Conservation (phyloP, 2,888 invertebrate species). For the Parnassius apollo region DNA sequence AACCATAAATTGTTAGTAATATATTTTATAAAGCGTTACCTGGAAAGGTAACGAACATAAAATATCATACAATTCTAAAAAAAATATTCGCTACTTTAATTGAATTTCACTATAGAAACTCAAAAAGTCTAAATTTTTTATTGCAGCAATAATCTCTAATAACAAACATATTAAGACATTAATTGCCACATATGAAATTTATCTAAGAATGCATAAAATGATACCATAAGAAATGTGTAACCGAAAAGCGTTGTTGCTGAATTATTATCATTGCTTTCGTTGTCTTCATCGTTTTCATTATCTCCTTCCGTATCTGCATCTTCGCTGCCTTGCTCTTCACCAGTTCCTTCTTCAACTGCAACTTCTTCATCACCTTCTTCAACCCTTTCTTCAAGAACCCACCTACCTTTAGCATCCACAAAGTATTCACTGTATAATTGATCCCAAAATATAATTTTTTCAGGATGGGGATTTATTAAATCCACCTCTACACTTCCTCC, state of each 20-base stretch:
- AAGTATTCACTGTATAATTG: conserved; percentile 55
- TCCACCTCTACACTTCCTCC: conserved; percentile 43
- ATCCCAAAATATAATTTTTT: conserved; percentile 56
- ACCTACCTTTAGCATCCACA: conserved; percentile 56
- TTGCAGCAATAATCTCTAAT: conserved; percentile 33
- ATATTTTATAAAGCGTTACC: no score
- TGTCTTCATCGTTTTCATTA: conserved; percentile 31
- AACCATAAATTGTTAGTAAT: no score
- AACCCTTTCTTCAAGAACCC: conserved; percentile 43
- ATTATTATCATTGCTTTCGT: conserved; percentile 33
- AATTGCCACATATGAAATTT: conserved; percentile 49
- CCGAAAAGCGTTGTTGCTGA: conserved; percentile 57
- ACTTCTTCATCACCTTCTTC: conserved; percentile 39
- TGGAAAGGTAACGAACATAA: no score
- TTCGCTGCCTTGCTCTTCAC: conserved; percentile 28
- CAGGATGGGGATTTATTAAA: conserved; percentile 48
- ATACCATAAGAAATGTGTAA: conserved; percentile 57
- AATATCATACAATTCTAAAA: no score
- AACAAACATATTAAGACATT: conserved; percentile 40
- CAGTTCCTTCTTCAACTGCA: conserved; percentile 20
- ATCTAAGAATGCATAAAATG: conserved; percentile 49
- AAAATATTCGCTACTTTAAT: not conserved
- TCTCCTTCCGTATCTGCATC: conserved; percentile 28
- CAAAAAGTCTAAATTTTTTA: conserved; percentile 8
- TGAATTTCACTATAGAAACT: conserved; percentile 30